Base-by-base conservation (phyloP, 2,888 invertebrate genomes). In the Polymixis lichenea region DNA sequence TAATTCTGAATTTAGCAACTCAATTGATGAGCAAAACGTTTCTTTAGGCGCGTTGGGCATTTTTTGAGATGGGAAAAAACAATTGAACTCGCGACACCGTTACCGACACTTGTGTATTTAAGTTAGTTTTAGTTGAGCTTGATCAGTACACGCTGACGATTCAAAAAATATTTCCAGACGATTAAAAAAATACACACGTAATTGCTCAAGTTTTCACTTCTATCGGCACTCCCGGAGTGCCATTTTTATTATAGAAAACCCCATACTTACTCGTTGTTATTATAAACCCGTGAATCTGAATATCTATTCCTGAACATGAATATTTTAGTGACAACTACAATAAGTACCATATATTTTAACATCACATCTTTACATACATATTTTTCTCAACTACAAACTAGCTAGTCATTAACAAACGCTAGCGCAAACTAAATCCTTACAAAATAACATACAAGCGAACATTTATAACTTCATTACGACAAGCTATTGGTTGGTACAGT, bases 381-480 rank as follows among this genome's bases (percentile, higher is more conserved):
- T 17, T 51, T 53, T 49, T 46, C 5, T 2, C 4, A 15, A 25
- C 17, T 58, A 78, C 61, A 43, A 69, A 78, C 69, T 25, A 43
- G 22, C 38, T 0, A 58, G 15, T 62, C 51, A 77, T 61, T 70
- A 72, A 55, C 55, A 53, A 25, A n/a, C 38, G 22, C 62, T 28
- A 80, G n/a, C 56, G 49, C 49, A 74, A 81, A 85, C 68, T 66
- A 68, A 74, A 74, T 74, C 64, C 64, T 67, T 64, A 83, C 83
- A 72, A 75, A 67, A 71, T 82, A 73, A 81, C 73, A 62, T 58
- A 72, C 70, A 76, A 76, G 75, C 53, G 70, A 65, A 80, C 77
- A 60, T 87, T 87, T 86, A 87, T 86, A 86, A 86, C 87, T 87
- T 86, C 86, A 87, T 87, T 87, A 87, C 72, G 56, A 62, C 68